A percentile compares a stretch with the other conserved stretches of the same genome.
These are phyloP conservation scores for Mimachlamys varia DNA, from an alignment of 2,888 invertebrate species.

Conservation along the genomic window DNA sequence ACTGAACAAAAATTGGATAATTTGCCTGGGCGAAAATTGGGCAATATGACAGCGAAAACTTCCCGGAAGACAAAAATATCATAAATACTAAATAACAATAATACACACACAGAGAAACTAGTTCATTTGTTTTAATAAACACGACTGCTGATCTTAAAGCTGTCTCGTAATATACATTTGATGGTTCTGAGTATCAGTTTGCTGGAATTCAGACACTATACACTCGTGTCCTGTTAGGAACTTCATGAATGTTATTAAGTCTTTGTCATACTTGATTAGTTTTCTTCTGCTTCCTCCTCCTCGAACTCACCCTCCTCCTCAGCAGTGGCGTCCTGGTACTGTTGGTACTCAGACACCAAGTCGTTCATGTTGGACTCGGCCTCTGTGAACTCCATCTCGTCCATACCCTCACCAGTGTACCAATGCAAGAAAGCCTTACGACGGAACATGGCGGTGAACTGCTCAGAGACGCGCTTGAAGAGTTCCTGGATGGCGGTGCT, in stretches of 20 bases:
- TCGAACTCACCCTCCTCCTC: conserved; percentile 75
- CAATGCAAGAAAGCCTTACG: conserved; percentile 98
- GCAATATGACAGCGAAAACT: no score
- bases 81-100: neutral
- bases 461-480: conserved; percentile 77
- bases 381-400: conserved; percentile 92
- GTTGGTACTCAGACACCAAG: conserved; percentile 68
- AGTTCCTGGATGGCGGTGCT: conserved; percentile 78
- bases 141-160: neutral
- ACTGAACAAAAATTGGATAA: no score
- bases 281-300: conserved; percentile 39
- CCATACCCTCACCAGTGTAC: conserved; percentile 99
- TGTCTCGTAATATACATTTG: neutral
- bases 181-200: neutral
- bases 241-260: neutral
- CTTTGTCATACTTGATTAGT: neutral
- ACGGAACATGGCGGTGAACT: conserved; percentile 94
- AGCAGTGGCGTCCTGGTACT: conserved; percentile 82
- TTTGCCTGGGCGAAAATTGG: no score
- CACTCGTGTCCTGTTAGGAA: neutral
- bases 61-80: neutral
- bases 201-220: neutral
- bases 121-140: neutral
- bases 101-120: neutral
- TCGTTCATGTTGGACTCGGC: conserved; percentile 95